These are phyloP conservation scores for Ataeniobius toweri DNA, from an alignment of 2,797 vertebrate species.

Conservation along the genomic window DNA sequence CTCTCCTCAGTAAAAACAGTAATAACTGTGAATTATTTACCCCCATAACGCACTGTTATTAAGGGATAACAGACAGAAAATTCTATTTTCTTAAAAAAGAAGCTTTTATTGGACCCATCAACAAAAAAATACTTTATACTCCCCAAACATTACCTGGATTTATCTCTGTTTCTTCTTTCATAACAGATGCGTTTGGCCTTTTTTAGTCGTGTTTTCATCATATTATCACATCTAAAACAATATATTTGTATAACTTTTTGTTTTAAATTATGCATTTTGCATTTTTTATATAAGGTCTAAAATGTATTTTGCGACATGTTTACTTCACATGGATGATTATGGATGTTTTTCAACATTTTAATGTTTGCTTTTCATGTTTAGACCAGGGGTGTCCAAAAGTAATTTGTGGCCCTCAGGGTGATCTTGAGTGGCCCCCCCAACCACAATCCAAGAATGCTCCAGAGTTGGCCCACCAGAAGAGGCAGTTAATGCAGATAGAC, in stretches of 20 bases:
- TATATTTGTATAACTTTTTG: background rate
- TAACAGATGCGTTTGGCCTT: background rate
- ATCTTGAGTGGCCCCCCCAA: background rate
- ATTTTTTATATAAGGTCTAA: background rate
- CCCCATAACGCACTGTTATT: background rate
- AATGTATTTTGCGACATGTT: background rate
- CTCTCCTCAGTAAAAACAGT: background rate
- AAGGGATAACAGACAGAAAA: background rate
- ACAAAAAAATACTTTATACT: background rate
- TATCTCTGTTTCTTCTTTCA: background rate
- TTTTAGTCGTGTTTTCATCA: background rate
- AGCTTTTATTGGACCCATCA: background rate
- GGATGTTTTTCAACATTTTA: background rate
- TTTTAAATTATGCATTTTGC: background rate
- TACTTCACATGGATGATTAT: background rate
- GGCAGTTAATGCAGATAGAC: background rate
- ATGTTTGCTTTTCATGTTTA: background rate
- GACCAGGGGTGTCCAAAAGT: background rate
- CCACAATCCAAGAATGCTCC: background rate
- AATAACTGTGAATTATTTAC: slow-evolving; percentile 2
- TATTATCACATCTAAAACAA: background rate
- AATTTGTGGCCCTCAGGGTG: background rate
- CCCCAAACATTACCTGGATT: background rate
- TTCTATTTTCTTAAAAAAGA: background rate
- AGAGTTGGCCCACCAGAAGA: background rate